Percentiles rank a stretch among this genome's conserved stretches.
Conservation (phyloP, 2,113 vertebrate species). For the Caranx melampygus region DNA sequence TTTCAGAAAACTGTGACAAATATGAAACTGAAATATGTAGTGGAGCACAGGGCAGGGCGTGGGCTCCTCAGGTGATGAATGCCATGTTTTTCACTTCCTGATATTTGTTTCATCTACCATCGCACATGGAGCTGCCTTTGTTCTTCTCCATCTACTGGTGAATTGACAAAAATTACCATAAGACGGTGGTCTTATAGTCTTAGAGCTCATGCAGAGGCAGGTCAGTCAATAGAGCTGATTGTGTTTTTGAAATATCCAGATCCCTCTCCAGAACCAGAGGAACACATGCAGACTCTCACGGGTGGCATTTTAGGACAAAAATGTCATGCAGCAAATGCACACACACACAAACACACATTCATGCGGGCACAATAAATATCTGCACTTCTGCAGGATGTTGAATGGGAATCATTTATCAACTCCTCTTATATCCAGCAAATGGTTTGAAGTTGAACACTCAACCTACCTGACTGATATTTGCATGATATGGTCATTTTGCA, state of each 20-base stretch:
- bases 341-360: background rate
- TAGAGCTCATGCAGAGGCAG: constrained; percentile 41
- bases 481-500: constrained; percentile 14
- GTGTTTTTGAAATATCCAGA: constrained; percentile 54
- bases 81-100: constrained; percentile 27
- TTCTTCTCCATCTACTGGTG: constrained; percentile 39
- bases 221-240: constrained; percentile 58
- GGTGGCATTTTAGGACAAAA: constrained; percentile 33
- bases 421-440: background rate
- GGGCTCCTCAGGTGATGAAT: constrained; percentile 6
- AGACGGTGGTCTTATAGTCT: constrained; percentile 59
- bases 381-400: background rate
- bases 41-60: background rate
- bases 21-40: constrained; percentile 18
- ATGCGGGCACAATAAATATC: background rate
- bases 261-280: constrained; percentile 17
- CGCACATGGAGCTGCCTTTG: constrained; percentile 39
- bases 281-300: constrained; percentile 5
- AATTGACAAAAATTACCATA: constrained; percentile 56
- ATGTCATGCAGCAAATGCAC: constrained; percentile 27
- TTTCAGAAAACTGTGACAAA: constrained; percentile 13
- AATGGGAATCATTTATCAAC: background rate
- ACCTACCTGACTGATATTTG: constrained; percentile 12
- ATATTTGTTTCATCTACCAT: constrained; percentile 34
- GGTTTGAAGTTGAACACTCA: background rate